Base-by-base conservation (phyloP, 1,140 invertebrate species). In the Papilio polyxenes region DNA sequence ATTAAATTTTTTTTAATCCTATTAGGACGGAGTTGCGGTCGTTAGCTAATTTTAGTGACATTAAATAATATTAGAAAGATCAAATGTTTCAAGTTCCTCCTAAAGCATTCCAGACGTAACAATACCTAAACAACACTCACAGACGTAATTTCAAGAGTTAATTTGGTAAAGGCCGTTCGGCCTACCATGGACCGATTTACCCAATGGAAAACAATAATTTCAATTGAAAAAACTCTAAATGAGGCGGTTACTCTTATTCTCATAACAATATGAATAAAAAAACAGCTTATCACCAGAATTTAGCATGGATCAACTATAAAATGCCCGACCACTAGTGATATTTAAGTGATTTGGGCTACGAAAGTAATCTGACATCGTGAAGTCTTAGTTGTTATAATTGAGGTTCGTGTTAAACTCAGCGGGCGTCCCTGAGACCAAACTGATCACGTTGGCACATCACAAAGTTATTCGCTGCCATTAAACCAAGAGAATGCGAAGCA, bases 391-490 rank as follows among this genome's bases (percentile, higher is more conserved):
- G 62, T 23, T 69, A 31, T 53, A 85, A 80, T 78, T 76, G 40
- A 11, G 53, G 17, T 69, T 51, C 62, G 85, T 78, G 75, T 84
- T 65, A 85, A 78, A 80, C 72, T 81, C 78, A 62, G 76, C 59
- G 59, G 59, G 78, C 59, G 78, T 80, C 84, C 87, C 72, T 83
- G 85, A 82, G 83, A 82, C 81, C 77, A 74, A 78, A 80, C 69
- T 17, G 62, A 80, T 82, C 75, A 83, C 82, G 83, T 82, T 82
- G 23, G 84, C 77, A 80, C 84, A 85, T 85, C 82, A 80, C 80
- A 83, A 79, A 86, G 82, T 84, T 86, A 85, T 86, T 82, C 81
- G 82, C 82, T 82, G 59, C 69, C 75, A 83, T 83, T 81, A 83
- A 80, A 75, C 10, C 31, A 53, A 56, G 31, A 40, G 56, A 17